phyloP scores from a whole-genome alignment of 2,888 invertebrate species.

The Tipula vernalis region DNA sequence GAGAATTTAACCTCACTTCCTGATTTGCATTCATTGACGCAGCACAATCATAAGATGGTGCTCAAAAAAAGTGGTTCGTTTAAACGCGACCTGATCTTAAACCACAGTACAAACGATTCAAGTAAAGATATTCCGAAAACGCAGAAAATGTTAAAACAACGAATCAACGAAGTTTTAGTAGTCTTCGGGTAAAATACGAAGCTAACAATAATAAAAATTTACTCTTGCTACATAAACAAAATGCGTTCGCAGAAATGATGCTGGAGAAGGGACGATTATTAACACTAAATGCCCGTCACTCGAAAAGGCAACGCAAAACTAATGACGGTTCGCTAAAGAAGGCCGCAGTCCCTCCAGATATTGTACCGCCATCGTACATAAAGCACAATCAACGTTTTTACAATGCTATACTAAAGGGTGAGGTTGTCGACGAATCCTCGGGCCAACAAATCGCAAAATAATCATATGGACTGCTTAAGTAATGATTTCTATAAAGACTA shows the following conservation, averaged over 20 bases:
- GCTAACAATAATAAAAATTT: constrained; percentile 41
- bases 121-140: not conserved
- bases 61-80: constrained; percentile 59
- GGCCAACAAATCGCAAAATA: constrained; percentile 16
- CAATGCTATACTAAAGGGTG: not conserved
- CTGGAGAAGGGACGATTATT: constrained; percentile 47
- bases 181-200: constrained; percentile 62
- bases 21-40: constrained; percentile 22
- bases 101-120: constrained; percentile 15
- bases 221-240: constrained; percentile 16
- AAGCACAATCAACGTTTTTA: not conserved
- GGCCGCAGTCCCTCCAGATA: constrained; percentile 47
- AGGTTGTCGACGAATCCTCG: constrained; percentile 16
- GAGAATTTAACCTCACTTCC: constrained; percentile 25
- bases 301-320: constrained; percentile 49
- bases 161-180: constrained; percentile 45
- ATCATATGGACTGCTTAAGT: not conserved
- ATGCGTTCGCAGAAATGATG: constrained; percentile 22
- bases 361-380: constrained; percentile 39
- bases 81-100: constrained; percentile 36
- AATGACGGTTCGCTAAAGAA: constrained; percentile 25
- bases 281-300: constrained; percentile 60
- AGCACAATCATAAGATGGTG: constrained; percentile 41
- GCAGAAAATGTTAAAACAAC: constrained; percentile 24
- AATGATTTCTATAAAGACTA: not conserved